These are phyloP conservation scores for Dimorphilus gyrociliatus DNA, from an alignment of 2,888 invertebrate species.

Conservation along the genomic window DNA sequence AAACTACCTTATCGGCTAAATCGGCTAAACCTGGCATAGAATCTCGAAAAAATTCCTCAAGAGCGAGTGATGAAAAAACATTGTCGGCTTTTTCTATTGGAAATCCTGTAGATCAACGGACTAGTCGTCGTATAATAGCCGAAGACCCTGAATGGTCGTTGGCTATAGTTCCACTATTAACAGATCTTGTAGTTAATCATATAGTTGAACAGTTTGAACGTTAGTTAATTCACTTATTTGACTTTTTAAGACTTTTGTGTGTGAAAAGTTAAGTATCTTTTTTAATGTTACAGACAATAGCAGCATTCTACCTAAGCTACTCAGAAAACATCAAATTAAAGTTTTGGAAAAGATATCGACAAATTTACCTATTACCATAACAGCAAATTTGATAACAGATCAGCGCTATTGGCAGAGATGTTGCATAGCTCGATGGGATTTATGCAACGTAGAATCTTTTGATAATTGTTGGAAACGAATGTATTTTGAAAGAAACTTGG, in stretches of 20 bases:
- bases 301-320: conserved; percentile 22
- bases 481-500: conserved; percentile 36
- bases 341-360: conserved; percentile 31
- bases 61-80: no score
- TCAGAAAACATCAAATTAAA: conserved; percentile 27
- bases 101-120: conserved; percentile 12
- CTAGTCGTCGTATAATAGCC: conserved; percentile 32
- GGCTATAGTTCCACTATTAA: conserved; percentile 33
- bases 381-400: conserved; percentile 35
- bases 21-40: no score
- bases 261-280: conserved; percentile 1
- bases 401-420: conserved; percentile 37
- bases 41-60: no score
- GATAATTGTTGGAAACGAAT: conserved; percentile 35
- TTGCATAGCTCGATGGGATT: conserved; percentile 32
- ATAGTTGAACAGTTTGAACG: conserved; percentile 34
- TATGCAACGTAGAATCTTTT: conserved; percentile 32
- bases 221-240: conserved; percentile 12
- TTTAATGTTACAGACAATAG: conserved; percentile 25
- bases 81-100: no score
- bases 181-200: conserved; percentile 27
- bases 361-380: conserved; percentile 31
- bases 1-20: no score
- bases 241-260: neutral
- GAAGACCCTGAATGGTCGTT: conserved; percentile 38